Evolutionary conservation across 1,140 invertebrate species (phyloP).

Genomic region (Drosophila nebulosa): DNA sequence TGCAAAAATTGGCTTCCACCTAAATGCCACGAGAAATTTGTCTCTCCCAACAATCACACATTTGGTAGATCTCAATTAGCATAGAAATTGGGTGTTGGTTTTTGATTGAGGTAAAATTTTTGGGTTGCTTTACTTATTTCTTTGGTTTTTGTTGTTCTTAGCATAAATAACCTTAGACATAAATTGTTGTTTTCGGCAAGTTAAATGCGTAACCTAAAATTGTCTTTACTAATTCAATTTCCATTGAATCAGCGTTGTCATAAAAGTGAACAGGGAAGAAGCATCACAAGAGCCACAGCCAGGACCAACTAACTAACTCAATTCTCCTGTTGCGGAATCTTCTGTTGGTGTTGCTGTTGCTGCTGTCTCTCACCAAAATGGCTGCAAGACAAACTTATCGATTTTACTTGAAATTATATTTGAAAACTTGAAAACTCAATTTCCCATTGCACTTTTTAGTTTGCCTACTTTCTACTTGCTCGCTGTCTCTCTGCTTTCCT

Average conservation of each 20-base stretch:
- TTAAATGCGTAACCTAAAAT: slow-evolving; percentile 64
- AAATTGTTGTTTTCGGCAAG: slow-evolving; percentile 31
- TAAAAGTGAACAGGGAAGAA: slow-evolving; percentile 22
- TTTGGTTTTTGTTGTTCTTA: background rate
- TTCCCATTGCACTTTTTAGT: slow-evolving; percentile 45
- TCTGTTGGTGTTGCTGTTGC: background rate
- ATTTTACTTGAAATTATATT: slow-evolving; percentile 72
- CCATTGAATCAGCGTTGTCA: slow-evolving; percentile 57
- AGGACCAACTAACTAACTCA: slow-evolving; percentile 42
- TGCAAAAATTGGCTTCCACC: background rate
- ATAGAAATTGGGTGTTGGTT: slow-evolving; percentile 63
- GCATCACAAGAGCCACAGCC: background rate
- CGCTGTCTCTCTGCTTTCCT: background rate
- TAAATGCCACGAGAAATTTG: background rate
- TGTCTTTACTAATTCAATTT: slow-evolving; percentile 66
- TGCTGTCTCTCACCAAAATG: background rate
- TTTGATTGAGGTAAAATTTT: slow-evolving; percentile 51
- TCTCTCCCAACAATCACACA: slow-evolving; percentile 15
- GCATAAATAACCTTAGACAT: background rate
- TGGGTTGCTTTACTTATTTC: background rate
- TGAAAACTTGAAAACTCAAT: slow-evolving; percentile 72
- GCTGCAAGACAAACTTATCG: slow-evolving; percentile 63
- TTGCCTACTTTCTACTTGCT: background rate
- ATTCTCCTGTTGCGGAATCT: slow-evolving; percentile 58
- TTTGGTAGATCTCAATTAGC: slow-evolving; percentile 58